Evolutionary conservation across 2,113 vertebrate genomes (phyloP).

Genomic region (Apteryx mantelli): DNA sequence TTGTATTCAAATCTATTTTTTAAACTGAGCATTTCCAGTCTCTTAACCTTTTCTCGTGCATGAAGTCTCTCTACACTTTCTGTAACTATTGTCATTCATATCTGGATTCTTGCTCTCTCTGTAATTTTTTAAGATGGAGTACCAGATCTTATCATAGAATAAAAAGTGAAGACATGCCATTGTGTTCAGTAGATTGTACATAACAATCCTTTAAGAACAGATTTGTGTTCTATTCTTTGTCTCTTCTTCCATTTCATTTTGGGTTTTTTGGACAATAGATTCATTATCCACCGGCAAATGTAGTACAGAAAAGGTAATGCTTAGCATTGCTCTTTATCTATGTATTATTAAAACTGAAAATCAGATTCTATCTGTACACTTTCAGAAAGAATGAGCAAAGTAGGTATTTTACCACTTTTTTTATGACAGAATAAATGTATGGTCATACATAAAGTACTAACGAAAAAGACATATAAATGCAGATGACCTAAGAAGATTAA

Average conservation of each 20-base stretch:
- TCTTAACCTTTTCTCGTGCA: background rate
- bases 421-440: background rate
- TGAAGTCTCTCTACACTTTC: background rate
- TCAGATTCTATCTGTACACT: background rate
- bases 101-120: background rate
- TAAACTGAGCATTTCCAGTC: background rate
- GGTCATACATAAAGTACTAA: background rate
- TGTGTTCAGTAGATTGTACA: background rate
- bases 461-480: background rate
- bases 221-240: background rate
- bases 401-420: background rate
- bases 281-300: background rate
- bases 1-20: background rate
- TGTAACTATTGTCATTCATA: background rate
- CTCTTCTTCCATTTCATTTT: background rate
- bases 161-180: background rate
- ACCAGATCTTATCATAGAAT: background rate
- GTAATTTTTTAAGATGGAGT: background rate
- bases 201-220: background rate
- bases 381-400: constrained; percentile 19
- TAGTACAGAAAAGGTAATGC: background rate
- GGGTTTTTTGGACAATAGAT: background rate
- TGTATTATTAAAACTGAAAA: constrained; percentile 2
- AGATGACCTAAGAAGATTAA: background rate
- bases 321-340: background rate